Base-by-base conservation (phyloP, 2,888 invertebrate species). In the Molanna angustata region DNA sequence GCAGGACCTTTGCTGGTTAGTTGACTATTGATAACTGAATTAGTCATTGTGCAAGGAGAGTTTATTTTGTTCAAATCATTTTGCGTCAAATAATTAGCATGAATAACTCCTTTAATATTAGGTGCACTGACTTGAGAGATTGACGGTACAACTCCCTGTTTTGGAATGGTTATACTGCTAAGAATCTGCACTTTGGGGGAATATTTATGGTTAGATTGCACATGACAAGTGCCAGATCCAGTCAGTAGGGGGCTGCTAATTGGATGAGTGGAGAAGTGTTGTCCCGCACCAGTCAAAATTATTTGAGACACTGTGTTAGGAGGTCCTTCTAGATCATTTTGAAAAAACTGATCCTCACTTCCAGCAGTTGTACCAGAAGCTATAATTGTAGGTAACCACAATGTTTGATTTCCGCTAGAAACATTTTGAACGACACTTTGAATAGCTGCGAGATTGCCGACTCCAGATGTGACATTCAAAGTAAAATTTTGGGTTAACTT, bases 151-250 rank as follows among this genome's bases (percentile, higher is more conserved):
- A 47, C 11, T 6, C 47, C 42, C 6, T 37, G 49, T 9, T 46
- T 45, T 22, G 55, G 50, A 60, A 77, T 63, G 54, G 76, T 70
- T 66, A 77, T 74, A 58, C 76, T 76, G 59, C 77, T 76, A 57
- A 77, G 66, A 62, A 77, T 77, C 61, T 77, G 77, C 39, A 77
- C 76, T 67, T 77, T 77, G 3, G 76, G 72, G 48, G 71, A 19
- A 27, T 41, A 53, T 18, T 56, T 53, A 27, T 50, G 27, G 40
- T 40, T 46, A 11, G 51, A 39, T 13, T 21, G 9, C 16, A 16
- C 9, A n/a, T 51, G 50, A 16, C 39, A 37, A 4, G 37, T 37
- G 20, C 39, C 49, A 14, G 51, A 13, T 9, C 42, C 16, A 2
- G 56, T 19, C 27, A 45, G 20, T 2, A 42, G 16, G 11, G 51